Conservation (phyloP, 2,888 invertebrate species). For the Pseudanteris insignis region DNA sequence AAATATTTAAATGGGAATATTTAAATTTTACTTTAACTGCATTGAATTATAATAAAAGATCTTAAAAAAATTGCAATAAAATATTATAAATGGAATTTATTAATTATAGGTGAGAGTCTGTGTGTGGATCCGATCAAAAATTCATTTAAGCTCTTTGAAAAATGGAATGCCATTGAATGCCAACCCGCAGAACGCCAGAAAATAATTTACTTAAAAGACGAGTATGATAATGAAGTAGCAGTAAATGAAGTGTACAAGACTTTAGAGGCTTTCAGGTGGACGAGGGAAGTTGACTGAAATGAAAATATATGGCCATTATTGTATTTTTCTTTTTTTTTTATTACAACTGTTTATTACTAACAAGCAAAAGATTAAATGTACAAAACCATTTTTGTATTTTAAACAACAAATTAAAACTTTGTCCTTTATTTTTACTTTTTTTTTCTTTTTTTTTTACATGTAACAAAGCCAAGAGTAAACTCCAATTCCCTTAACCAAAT, state of each 20-base stretch:
- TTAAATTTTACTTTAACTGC: no score
- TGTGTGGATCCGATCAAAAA: constrained; percentile 88
- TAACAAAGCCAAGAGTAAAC: neutral
- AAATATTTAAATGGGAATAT: no score
- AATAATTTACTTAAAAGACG: constrained; percentile 58
- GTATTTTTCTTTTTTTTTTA: neutral
- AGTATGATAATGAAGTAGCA: constrained; percentile 56
- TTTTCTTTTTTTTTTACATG: no score
- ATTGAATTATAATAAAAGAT: neutral
- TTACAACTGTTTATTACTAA: constrained; percentile 3
- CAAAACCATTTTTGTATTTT: constrained; percentile 6
- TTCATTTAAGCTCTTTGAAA: constrained; percentile 81
- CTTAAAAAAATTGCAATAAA: constrained; percentile 8
- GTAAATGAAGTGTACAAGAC: constrained; percentile 55
- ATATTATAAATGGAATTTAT: constrained; percentile 19
- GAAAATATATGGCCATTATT: neutral
- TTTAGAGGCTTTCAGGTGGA: constrained; percentile 59
- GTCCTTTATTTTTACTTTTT: neutral
- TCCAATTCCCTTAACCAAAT: constrained; percentile 2
- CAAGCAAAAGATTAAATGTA: constrained; percentile 6
- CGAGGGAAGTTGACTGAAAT: constrained; percentile 54
- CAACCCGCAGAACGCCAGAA: constrained; percentile 57
- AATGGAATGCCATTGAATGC: constrained; percentile 81
- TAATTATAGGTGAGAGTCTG: constrained; percentile 80
- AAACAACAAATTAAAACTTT: neutral